Conservation (phyloP, 2,888 invertebrate genomes). For the Malthinus flaveolus region DNA sequence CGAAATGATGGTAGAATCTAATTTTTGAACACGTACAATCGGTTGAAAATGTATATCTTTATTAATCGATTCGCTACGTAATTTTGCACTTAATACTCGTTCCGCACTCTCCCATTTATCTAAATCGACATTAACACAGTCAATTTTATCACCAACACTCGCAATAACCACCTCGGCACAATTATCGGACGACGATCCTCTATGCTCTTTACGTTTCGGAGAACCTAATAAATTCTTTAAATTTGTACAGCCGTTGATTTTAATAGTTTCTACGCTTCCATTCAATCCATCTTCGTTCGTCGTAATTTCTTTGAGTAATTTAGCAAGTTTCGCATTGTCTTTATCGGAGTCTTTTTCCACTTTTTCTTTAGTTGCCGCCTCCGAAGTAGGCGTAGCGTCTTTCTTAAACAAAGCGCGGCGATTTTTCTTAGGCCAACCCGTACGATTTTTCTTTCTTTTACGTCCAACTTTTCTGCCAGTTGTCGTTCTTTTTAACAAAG, state of each 20-base stretch:
- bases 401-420: constrained; percentile 39
- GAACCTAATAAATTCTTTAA: constrained; percentile 18
- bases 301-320: constrained; percentile 28
- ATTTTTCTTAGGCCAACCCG: constrained; percentile 77
- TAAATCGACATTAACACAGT: constrained; percentile 38
- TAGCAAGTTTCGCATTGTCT: neutral
- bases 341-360: constrained; percentile 19
- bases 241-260: constrained; percentile 14
- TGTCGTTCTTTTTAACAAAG: constrained; percentile 11
- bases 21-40: constrained; percentile 68
- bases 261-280: constrained; percentile 17
- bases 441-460: constrained; percentile 71
- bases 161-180: constrained; percentile 45
- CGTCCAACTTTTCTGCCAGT: constrained; percentile 48
- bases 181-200: constrained; percentile 32
- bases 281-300: constrained; percentile 21
- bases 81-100: constrained; percentile 46
- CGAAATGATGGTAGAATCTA: constrained; percentile 54
- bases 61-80: constrained; percentile 39
- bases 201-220: constrained; percentile 20
- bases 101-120: constrained; percentile 45
- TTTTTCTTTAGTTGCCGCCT: constrained; percentile 40
- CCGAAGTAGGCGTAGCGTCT: constrained; percentile 39
- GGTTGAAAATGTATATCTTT: constrained; percentile 62
- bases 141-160: constrained; percentile 31